A percentile compares a stretch with the other conserved stretches of the same genome.
phyloP scores from a whole-genome alignment of 2,113 vertebrate genomes.

The Phrynosoma blainvillii region DNA sequence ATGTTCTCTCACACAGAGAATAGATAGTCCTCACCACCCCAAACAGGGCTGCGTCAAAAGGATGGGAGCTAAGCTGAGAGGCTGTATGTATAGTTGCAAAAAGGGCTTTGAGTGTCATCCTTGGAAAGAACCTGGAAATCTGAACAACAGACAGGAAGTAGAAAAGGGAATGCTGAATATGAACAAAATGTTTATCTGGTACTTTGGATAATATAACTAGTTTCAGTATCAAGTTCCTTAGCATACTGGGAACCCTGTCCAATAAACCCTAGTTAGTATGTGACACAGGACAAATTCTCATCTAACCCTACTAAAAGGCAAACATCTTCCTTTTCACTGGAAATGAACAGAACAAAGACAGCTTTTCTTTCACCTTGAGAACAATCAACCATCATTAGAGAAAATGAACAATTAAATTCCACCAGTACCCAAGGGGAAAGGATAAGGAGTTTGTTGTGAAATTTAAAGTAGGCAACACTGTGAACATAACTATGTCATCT shows the following conservation, averaged over 20 bases:
- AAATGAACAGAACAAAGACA: conserved; percentile 24
- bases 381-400: conserved; percentile 44
- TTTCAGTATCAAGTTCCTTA: conserved; percentile 28
- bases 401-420: conserved; percentile 57
- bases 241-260: conserved; percentile 42
- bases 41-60: conserved; percentile 85
- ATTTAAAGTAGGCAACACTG: conserved; percentile 43
- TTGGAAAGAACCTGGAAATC: conserved; percentile 84
- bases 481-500: background rate
- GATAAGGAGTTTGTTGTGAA: conserved; percentile 51
- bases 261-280: conserved; percentile 32
- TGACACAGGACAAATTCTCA: conserved; percentile 26
- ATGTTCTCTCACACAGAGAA: conserved; percentile 86
- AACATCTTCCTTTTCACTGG: conserved; percentile 40
- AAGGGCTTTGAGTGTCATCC: conserved; percentile 82
- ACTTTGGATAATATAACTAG: conserved; percentile 54
- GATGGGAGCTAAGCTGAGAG: conserved; percentile 85
- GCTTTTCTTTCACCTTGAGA: conserved; percentile 50
- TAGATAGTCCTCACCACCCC: conserved; percentile 86
- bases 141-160: conserved; percentile 83
- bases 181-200: conserved; percentile 61
- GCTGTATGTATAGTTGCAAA: conserved; percentile 84
- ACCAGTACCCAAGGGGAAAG: conserved; percentile 55
- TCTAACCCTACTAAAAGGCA: conserved; percentile 41
- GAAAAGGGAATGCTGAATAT: conserved; percentile 71